phyloP scores from a whole-genome alignment of 2,888 invertebrate genomes.

The Sinhomidia bicolor region DNA sequence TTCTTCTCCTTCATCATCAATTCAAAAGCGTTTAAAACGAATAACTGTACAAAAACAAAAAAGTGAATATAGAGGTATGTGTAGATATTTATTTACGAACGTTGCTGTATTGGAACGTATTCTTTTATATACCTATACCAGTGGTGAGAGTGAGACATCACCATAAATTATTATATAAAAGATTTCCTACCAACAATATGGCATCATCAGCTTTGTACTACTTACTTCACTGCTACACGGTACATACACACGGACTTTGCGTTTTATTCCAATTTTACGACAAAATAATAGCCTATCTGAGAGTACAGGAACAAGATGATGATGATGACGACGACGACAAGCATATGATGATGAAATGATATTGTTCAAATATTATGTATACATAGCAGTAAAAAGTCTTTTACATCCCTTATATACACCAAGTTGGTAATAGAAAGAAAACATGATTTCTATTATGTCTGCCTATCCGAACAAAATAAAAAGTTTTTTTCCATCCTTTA shows the following conservation, averaged over 20 bases:
- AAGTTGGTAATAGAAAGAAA: slow-evolving; percentile 39
- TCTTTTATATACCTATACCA: no score
- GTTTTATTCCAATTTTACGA: no score
- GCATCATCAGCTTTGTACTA: no score
- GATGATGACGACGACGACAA: neutral
- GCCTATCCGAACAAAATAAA: neutral
- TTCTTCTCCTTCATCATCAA: neutral
- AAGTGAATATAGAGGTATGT: no score
- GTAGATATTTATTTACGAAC: no score
- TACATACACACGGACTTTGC: neutral
- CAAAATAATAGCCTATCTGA: neutral
- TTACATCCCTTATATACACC: neutral
- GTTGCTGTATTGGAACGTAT: no score
- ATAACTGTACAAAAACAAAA: no score
- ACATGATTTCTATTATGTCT: neutral
- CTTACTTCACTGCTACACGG: neutral
- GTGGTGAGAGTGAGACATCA: slow-evolving; percentile 19
- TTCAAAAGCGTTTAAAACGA: slow-evolving; percentile 1
- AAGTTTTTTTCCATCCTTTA: slow-evolving; percentile 2
- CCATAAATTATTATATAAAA: slow-evolving; percentile 13
- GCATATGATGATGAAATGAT: neutral
- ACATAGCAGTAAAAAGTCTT: neutral
- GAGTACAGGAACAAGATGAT: neutral
- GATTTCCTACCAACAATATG: no score
- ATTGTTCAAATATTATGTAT: neutral